These are phyloP conservation scores for Plestiodon gilberti DNA, from an alignment of 2,113 vertebrate species.

Conservation along the genomic window DNA sequence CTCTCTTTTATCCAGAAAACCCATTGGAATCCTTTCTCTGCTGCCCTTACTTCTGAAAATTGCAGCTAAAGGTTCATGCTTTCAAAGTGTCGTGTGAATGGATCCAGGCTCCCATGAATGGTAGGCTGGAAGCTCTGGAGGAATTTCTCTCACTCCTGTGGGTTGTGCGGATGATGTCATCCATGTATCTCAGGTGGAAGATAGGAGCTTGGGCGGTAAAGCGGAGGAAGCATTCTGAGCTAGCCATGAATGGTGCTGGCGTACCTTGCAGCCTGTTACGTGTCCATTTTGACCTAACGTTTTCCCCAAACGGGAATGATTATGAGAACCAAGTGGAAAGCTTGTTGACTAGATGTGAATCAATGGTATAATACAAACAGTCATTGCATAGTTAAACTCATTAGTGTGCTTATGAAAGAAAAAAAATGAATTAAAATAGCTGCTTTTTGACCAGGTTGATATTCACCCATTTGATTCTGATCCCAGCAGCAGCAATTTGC, in stretches of 20 bases:
- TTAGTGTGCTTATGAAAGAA: neutral
- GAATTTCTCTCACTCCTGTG: neutral
- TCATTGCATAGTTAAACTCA: neutral
- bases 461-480: neutral
- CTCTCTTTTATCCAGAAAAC: too few relatives aligned
- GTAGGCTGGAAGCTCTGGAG: neutral
- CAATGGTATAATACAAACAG: too few relatives aligned
- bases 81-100: neutral
- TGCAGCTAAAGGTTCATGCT: neutral
- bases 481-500: too few relatives aligned
- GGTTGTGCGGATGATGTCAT: neutral
- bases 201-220: neutral
- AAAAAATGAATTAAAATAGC: neutral
- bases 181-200: neutral
- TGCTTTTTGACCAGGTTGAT: neutral
- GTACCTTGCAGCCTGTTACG: neutral
- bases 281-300: neutral
- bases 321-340: neutral
- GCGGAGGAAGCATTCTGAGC: neutral
- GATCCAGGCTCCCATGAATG: neutral
- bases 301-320: neutral
- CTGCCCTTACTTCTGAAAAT: neutral
- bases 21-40: neutral
- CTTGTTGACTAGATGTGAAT: neutral
- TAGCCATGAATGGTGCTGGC: neutral